Base-by-base conservation (phyloP, 2,888 invertebrate genomes). In the Laspeyria flexula region DNA sequence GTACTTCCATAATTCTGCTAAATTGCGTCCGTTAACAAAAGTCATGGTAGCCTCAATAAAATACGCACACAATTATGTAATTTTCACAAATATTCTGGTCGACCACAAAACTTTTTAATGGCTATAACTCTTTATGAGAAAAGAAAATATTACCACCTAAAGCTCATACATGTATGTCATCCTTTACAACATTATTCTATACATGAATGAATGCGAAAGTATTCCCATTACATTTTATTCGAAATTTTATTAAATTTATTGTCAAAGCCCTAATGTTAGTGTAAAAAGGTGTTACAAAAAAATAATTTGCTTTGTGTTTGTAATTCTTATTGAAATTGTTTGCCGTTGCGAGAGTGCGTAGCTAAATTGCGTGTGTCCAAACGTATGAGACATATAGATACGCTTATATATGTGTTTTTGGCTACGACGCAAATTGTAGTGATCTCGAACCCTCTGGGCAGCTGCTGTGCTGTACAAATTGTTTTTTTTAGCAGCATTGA, bases 401-500 rank as follows among this genome's bases (percentile, higher is more conserved):
- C 5, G 18, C 3, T 5, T 3, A 3, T 18, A 18, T 18, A 18
- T 18, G 18, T 41, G n/a, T n/a, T n/a, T n/a, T n/a, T n/a, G n/a
- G 46, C 52, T 43, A 41, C 39, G 55, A 47, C 55, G 49, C 53
- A 57, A 57, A 64, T 61, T 45, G 35, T 25, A 37, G 23, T 44
- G 45, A 47, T 47, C 38, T 15, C 13, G n/a, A 37, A 43, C 45
- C 59, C 62, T 58, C 34, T 21, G 42, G 55, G 56, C 63, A 71
- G 65, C 69, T 71, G 71, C 69, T 71, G 71, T 65, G 55, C 55
- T 56, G 51, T 56, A 49, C 55, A 56, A 54, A 58, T 55, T 55
- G 55, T 55, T 53, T 55, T 55, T 47, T 56, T 59, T 45, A 49
- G 39, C 11, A 35, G 51, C 37, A 54, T 64, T 62, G 46, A 58